Evolutionary conservation across 64 coral and sea anemone genomes (phyloP).

Genomic region (Cladopsammia gracilis): DNA sequence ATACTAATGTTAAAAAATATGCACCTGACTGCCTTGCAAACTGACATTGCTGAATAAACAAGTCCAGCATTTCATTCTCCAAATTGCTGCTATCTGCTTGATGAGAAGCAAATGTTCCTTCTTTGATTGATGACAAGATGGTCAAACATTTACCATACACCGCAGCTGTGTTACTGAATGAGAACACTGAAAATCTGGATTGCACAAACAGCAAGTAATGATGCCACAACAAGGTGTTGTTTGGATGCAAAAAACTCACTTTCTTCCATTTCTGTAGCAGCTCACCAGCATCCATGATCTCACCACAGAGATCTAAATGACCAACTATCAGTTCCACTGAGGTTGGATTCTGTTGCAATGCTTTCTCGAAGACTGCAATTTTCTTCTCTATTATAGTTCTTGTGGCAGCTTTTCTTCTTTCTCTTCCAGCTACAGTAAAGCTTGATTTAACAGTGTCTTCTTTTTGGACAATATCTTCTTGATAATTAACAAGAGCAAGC

Average conservation of each 20-base stretch:
- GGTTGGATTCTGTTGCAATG: constrained; percentile 88
- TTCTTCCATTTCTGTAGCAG: constrained; percentile 92
- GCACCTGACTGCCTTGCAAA: constrained; percentile 96
- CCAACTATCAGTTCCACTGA: constrained; percentile 76
- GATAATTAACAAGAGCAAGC: constrained; percentile 79
- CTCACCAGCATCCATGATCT: constrained; percentile 67
- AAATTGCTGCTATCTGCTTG: constrained; percentile 70
- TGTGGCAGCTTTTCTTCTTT: constrained; percentile 75
- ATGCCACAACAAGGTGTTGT: constrained; percentile 81
- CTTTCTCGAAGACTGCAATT: constrained; percentile 91
- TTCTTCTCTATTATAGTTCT: constrained; percentile 83
- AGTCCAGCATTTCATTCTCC: constrained; percentile 85
- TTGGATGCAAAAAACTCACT: constrained; percentile 83
- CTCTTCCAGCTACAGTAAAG: constrained; percentile 71
- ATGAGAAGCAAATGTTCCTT: constrained; percentile 88
- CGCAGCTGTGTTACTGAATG: constrained; percentile 67
- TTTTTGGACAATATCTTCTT: constrained; percentile 67
- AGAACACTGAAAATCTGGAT: constrained; percentile 88
- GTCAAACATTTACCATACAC: constrained; percentile 90
- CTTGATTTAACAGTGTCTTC: constrained; percentile 56
- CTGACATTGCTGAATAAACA: constrained; percentile 89
- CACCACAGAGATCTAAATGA: constrained; percentile 79
- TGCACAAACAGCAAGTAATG: constrained; percentile 88
- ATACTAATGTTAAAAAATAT: background rate
- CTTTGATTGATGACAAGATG: constrained; percentile 89